Evolutionary conservation across 2,797 vertebrate species (phyloP), one percentile per base, ranked within the genome.

Genomic region (Gymnoscopelus braueri): DNA sequence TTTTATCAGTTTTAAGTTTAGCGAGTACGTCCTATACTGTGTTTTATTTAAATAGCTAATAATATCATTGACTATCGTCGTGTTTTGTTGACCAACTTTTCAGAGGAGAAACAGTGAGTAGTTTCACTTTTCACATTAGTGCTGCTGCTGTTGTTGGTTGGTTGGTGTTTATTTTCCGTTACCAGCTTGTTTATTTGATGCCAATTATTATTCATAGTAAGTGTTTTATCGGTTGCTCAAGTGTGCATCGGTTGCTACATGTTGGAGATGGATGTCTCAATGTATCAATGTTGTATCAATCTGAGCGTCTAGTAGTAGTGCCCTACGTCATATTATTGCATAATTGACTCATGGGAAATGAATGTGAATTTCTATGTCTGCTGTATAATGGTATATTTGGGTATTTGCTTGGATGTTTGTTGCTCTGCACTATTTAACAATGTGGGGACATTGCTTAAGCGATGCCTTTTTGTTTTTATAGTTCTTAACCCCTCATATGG

Each of bases 71-170:
- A 57, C 13, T 2, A 2, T 8, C 19, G 8, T 1, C 8, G 1
- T 9, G 11, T 65, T 68, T 60, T 7, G 54, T 63, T 59, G 63
- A 58, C 19, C 74, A 84, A 87, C 78, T 89, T 89, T 77, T 39
- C 48, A 39, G 55, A 75, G 58, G 67, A 81, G 67, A 64, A 26
- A 73, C 70, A 59, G 48, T 74, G 47, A 78, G 67, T 57, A 5
- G 14, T 59, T 59, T 3, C 3, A 3, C 29, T 39, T 15, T 44
- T 50, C 4, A n/a, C 12, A 19, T 66, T 19, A 19, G 19, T 19
- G 19, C 19, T 85, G 81, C 71, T 83, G 57, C 75, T 80, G 78
- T 79, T 69, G 56, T 13, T 58, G 26, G 6, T 13, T 58, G 26
- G 6, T 32, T 32, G 15, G 0, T 50, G 1, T 70, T 9, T 44